Evolutionary conservation across 2,888 invertebrate genomes (phyloP), one percentile per base, ranked within the genome.

Genomic region (Nasonovia ribisnigri): DNA sequence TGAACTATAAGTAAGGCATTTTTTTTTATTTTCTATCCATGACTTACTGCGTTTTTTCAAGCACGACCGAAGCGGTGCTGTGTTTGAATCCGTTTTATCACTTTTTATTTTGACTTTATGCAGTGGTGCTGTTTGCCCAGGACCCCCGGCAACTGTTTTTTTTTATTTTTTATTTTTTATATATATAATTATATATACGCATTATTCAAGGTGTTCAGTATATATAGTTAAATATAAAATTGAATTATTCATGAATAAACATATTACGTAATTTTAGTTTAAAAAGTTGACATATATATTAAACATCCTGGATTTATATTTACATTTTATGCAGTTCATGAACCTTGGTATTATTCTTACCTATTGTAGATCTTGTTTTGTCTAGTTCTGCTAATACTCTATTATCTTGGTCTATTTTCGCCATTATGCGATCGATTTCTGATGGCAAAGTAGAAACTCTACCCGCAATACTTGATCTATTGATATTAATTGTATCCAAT

Each of bases 361-460:
- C 95, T 94, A 96, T 97, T 87, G 97, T 97, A 95, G 97, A 97
- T 95, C 98, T 97, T 95, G 97, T 97, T 96, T 98, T 98, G 96
- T 99, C 98, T 95, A 98, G 96, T 96, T 99, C 98, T 95, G 98
- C 98, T 95, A 98, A 96, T 95, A 98, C 98, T 95, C 98, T 97
- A 96, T 98, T 98, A 96, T 97, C 97, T 95, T 98, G 98, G 96
- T 98, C 98, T 95, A 99, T 98, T 96, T 98, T 98, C 95, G 98
- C 98, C 98, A 99, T 98, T 96, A 99, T 98, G 95, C 98, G 97
- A 96, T 98, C 98, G 96, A 98, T 98, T 96, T 98, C 93, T 51
- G 93, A 93, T 20, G 93, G 93, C 51, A 93, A n/a, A 24, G 93
- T 67, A 11, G 90, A 90, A 13, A 36, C 51, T 86, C 93, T 90